Evolutionary conservation across 2,797 vertebrate species (phyloP), one percentile per base, ranked within the genome.

Genomic region (Coregonus suidteri): DNA sequence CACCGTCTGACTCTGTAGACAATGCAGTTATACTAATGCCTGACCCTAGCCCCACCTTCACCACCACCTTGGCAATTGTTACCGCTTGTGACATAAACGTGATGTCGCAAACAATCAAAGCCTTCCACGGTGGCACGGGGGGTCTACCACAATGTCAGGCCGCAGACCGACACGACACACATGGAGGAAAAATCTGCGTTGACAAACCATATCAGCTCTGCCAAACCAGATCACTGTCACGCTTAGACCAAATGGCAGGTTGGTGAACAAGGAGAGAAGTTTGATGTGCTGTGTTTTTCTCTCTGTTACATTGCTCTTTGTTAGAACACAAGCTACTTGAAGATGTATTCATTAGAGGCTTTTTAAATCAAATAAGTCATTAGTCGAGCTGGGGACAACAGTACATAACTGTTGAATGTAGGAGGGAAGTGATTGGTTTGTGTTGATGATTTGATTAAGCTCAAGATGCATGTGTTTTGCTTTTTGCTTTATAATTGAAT

Each of bases 151-250:
- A 74, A 79, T 82, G 90, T 92, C 88, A 88, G 82, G 89, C 90
- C 92, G 81, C 71, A 73, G 66, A 31, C 16, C 25, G 83, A 79
- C 91, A 9, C 91, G 86, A 75, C 90, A 88, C 86, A 91, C 31
- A 86, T 85, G 6, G 75, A 88, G 68, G 77, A 86, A 93, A 95
- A 79, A 88, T 47, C 9, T 11, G 41, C 82, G 90, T 92, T 95
- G 94, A 94, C 93, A 95, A 92, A 66, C 79, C 89, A 91, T 90
- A 93, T 93, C 91, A 92, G 90, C 86, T 88, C 93, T 95, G 95
- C 93, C 94, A 95, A 83, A 90, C 85, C 88, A 88, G 90, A 94
- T 94, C 92, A 91, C 69, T 30, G 13, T 91, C 77, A 34, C 79
- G 73, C 75, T 20, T 74, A 65, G 86, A 84, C 88, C 88, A 88